Conservation (phyloP, 2,797 vertebrate genomes). For the Manis crassicaudata region DNA sequence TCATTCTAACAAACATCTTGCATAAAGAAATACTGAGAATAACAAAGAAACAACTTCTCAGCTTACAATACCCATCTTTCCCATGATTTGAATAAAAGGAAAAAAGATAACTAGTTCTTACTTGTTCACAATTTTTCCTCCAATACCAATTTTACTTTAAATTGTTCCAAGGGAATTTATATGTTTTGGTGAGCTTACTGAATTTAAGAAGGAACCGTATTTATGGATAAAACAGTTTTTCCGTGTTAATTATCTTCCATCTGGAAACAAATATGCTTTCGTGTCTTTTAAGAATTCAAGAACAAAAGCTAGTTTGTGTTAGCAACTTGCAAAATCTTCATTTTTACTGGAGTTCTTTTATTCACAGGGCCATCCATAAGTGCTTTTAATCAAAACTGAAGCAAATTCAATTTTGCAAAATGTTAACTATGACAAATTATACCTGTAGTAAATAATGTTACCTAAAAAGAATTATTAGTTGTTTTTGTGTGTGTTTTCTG, state of each 20-base stretch:
- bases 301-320: slow-evolving; percentile 70
- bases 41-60: slow-evolving; percentile 57
- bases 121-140: slow-evolving; percentile 48
- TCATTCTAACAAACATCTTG: slow-evolving; percentile 63
- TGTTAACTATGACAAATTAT: slow-evolving; percentile 24
- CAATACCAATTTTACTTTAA: slow-evolving; percentile 15
- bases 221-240: slow-evolving; percentile 71
- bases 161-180: slow-evolving; percentile 31
- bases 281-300: slow-evolving; percentile 58
- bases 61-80: slow-evolving; percentile 27
- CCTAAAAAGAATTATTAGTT: slow-evolving; percentile 47
- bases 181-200: slow-evolving; percentile 56
- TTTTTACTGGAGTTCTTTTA: slow-evolving; percentile 25
- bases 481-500: neutral
- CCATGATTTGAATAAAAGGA: slow-evolving; percentile 43
- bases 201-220: slow-evolving; percentile 55
- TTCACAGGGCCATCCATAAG: slow-evolving; percentile 23
- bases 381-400: slow-evolving; percentile 58
- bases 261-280: slow-evolving; percentile 77
- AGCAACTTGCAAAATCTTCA: slow-evolving; percentile 45
- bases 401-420: slow-evolving; percentile 50
- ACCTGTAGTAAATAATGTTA: slow-evolving; percentile 40
- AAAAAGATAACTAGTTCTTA: slow-evolving; percentile 29
- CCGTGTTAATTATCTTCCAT: slow-evolving; percentile 76
- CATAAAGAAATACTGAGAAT: slow-evolving; percentile 64